Evolutionary conservation across 2,888 invertebrate genomes (phyloP), one percentile per base, ranked within the genome.

Genomic region (Acleris literana): DNA sequence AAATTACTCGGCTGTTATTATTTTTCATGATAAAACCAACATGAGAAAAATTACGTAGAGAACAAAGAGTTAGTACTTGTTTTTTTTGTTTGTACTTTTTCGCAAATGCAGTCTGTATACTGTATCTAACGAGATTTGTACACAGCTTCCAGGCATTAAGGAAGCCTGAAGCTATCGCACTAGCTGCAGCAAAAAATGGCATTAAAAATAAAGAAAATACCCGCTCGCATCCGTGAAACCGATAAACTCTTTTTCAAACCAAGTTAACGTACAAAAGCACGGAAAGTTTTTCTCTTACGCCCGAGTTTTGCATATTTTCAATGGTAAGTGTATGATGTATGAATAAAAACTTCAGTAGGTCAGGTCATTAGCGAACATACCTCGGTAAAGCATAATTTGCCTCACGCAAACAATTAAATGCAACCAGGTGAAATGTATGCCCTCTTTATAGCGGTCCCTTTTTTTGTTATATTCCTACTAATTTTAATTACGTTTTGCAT

Each of bases 221-320:
- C 76, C 77, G 72, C 77, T 74, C 72, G 73, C 71, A 75, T 76
- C 73, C 73, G 75, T 73, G 71, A 71, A 73, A 70, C 75, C 77
- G 82, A 85, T 85, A 85, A 87, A 88, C 77, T 86, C 85, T 84
- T 79, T 80, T 78, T 66, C 43, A 73, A 74, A 74, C 74, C 73
- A 80, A 81, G 81, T 82, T 82, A 87, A 83, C 80, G 69, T 73
- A 75, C 82, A 85, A 84, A 86, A 82, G 84, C 82, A 82, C 74
- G 77, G 73, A 71, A 84, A 85, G 81, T 85, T 83, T 85, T 80
- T 79, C 78, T 75, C 83, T 81, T 79, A 79, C 79, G 81, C 73
- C 75, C 77, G 78, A 84, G 78, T 86, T 89, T 82, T 81, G 76
- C 76, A 82, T 84, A 83, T 83, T 85, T 83, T 74, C 82, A 82